Conservation (phyloP, 2,797 vertebrate genomes). For the Sebastes steindachneri region DNA sequence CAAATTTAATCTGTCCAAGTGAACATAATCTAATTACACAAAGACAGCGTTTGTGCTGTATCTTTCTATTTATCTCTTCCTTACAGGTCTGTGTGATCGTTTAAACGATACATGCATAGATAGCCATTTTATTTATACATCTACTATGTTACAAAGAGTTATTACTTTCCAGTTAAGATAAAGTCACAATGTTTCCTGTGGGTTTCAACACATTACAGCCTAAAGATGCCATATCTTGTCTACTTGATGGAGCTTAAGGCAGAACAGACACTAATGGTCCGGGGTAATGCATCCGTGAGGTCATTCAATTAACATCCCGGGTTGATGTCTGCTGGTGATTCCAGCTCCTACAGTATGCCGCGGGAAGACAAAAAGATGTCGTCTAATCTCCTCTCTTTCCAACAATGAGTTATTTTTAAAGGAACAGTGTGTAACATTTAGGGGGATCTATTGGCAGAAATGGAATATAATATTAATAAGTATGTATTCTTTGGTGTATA, state of each 20-base stretch:
- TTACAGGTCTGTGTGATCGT: constrained; percentile 35
- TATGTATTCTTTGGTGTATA: too few relatives aligned
- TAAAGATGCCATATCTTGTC: constrained; percentile 38
- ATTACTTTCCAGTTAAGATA: constrained; percentile 36
- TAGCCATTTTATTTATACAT: constrained; percentile 24
- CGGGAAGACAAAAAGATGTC: background rate
- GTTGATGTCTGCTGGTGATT: constrained; percentile 62
- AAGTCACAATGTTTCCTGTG: constrained; percentile 31
- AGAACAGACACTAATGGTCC: constrained; percentile 51
- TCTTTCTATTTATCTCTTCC: constrained; percentile 58
- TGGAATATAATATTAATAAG: too few relatives aligned
- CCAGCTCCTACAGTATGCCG: background rate
- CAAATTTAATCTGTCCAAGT: constrained; percentile 47
- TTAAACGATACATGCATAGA: constrained; percentile 20
- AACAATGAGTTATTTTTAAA: background rate
- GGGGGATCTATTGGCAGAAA: too few relatives aligned
- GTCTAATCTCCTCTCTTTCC: constrained; percentile 3
- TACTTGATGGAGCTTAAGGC: constrained; percentile 32
- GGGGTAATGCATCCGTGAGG: constrained; percentile 53
- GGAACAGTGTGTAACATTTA: too few relatives aligned
- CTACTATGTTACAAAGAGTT: background rate
- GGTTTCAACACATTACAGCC: constrained; percentile 25
- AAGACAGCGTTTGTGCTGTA: constrained; percentile 33
- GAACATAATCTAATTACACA: constrained; percentile 64
- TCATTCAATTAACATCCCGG: constrained; percentile 72